phyloP scores from a whole-genome alignment of 2,888 invertebrate genomes.

The Lypha dubia region DNA sequence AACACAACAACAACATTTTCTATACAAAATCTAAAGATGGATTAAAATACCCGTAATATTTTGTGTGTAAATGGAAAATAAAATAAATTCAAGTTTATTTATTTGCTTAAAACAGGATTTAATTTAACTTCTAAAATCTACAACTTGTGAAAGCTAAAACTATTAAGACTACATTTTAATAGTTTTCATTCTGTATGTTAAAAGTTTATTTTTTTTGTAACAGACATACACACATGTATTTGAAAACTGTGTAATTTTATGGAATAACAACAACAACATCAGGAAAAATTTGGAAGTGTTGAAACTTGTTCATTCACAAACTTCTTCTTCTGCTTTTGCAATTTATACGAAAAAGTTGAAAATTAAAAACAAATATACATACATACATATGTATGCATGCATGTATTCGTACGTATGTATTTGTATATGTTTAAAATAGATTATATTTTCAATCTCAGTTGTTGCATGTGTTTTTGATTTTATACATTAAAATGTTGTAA shows the following conservation, averaged over 20 bases:
- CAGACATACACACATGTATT: not conserved
- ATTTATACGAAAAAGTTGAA: not conserved
- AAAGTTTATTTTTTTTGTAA: constrained; percentile 15
- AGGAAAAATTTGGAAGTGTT: not conserved
- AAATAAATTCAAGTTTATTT: constrained; percentile 56
- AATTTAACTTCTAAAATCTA: constrained; percentile 66
- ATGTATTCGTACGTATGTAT: no score
- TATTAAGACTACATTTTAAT: constrained; percentile 41
- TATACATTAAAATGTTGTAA: not conserved
- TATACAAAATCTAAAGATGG: not conserved
- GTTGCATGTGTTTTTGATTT: not conserved
- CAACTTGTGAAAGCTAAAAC: constrained; percentile 63
- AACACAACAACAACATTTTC: not conserved
- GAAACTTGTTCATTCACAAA: not conserved
- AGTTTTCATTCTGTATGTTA: not conserved
- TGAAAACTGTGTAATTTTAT: not conserved
- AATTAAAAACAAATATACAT: not conserved
- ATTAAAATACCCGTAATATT: constrained; percentile 40
- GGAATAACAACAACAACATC: not conserved
- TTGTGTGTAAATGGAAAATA: constrained; percentile 15
- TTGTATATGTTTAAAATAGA: not conserved
- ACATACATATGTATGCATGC: not conserved
- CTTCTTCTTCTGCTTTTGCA: no score
- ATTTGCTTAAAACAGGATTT: constrained; percentile 65
- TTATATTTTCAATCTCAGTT: constrained; percentile 1